Percentiles rank a stretch among this genome's conserved stretches.
phyloP scores from a whole-genome alignment of 2,888 invertebrate genomes.

The Metallyticus violacea region DNA sequence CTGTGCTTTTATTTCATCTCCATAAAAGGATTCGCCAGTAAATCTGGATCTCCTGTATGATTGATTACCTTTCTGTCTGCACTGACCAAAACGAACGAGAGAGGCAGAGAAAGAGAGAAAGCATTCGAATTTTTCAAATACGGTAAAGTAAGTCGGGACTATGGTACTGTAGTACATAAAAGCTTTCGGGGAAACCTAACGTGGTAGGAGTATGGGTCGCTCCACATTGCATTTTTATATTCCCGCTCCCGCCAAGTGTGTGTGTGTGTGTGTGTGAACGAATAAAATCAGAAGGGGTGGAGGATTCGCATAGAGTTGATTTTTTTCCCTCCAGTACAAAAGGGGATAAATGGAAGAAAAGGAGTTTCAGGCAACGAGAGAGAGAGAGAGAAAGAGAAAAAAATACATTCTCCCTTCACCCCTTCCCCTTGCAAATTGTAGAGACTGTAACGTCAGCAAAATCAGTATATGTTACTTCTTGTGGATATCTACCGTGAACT shows the following conservation, averaged over 20 bases:
- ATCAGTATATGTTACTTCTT: not conserved
- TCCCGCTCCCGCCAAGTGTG: too few relatives aligned
- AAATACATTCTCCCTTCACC: not conserved
- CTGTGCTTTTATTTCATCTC: slow-evolving; percentile 17
- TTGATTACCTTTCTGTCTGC: slow-evolving; percentile 18
- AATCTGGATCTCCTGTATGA: slow-evolving; percentile 17
- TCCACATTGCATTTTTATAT: slow-evolving; percentile 9
- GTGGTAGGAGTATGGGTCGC: not conserved
- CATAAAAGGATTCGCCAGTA: slow-evolving; percentile 21
- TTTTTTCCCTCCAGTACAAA: slow-evolving; percentile 8
- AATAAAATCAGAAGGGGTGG: slow-evolving; percentile 18
- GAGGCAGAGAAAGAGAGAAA: not conserved
- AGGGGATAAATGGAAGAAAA: slow-evolving; percentile 20
- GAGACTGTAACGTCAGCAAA: not conserved
- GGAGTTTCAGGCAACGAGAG: slow-evolving; percentile 2
- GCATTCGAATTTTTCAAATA: slow-evolving; percentile 19
- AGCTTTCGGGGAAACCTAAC: slow-evolving; percentile 11
- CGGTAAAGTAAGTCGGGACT: slow-evolving; percentile 16
- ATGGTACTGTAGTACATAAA: not conserved
- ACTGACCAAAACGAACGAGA: slow-evolving; percentile 12
- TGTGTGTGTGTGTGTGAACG: slow-evolving; percentile 16
- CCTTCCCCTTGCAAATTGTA: not conserved
- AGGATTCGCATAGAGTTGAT: slow-evolving; percentile 1
- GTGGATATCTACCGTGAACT: not conserved
- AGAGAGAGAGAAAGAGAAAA: not conserved